These are phyloP conservation scores for Scaptomyza parva DNA, from an alignment of 2,888 invertebrate species.

Conservation along the genomic window DNA sequence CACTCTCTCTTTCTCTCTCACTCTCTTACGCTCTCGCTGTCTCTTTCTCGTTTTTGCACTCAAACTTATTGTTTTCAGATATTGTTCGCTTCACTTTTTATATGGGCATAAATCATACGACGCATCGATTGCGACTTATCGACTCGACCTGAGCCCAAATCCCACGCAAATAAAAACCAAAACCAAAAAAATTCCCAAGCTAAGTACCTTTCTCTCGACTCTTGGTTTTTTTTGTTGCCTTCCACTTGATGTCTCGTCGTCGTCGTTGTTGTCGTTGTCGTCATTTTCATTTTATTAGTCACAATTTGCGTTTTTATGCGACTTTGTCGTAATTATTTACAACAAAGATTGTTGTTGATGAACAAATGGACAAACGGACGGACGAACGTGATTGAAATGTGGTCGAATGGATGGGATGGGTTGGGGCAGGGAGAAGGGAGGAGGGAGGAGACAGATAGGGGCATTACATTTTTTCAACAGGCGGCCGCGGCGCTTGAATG, in stretches of 20 bases:
- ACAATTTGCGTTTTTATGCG: constrained; percentile 61
- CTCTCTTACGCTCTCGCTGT: not conserved
- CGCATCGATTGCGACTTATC: constrained; percentile 65
- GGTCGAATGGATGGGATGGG: too few relatives aligned
- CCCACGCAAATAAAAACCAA: constrained; percentile 52
- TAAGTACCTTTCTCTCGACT: constrained; percentile 24
- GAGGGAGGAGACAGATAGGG: constrained; percentile 2
- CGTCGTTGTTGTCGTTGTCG: constrained; percentile 20
- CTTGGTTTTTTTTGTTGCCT: not conserved
- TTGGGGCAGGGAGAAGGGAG: too few relatives aligned
- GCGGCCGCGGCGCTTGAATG: constrained; percentile 54
- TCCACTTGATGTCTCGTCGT: constrained; percentile 37
- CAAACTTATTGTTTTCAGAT: constrained; percentile 28
- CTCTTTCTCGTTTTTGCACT: not conserved
- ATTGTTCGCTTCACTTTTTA: not conserved
- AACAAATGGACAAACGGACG: constrained; percentile 28
- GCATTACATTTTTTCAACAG: constrained; percentile 51
- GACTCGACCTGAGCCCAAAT: constrained; percentile 44
- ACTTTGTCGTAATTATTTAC: constrained; percentile 71
- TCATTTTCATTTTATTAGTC: constrained; percentile 61
- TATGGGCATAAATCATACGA: constrained; percentile 56
- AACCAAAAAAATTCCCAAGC: constrained; percentile 25
- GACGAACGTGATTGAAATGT: constrained; percentile 47
- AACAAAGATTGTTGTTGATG: constrained; percentile 59
- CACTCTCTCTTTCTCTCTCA: not conserved